These are phyloP conservation scores for Sinodicranocentrus sp. DNA, from an alignment of 2,888 invertebrate species.

Conservation along the genomic window DNA sequence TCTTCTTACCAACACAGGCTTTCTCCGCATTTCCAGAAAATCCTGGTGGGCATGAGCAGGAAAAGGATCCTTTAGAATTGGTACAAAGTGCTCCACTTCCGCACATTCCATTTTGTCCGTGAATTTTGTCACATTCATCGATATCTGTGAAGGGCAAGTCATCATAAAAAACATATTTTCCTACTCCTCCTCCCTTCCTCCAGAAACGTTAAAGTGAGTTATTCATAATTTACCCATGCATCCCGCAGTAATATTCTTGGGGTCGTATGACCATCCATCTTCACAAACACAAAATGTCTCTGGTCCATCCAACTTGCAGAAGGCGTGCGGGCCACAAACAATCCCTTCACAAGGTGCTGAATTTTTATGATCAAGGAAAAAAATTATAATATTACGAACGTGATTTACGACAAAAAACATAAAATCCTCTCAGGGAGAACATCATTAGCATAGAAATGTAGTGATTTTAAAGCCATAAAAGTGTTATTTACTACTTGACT, in stretches of 20 bases:
- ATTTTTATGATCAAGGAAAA: constrained; percentile 24
- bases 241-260: constrained; percentile 91
- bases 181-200: not conserved
- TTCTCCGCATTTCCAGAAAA: constrained; percentile 91
- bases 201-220: not conserved
- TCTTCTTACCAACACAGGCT: constrained; percentile 81
- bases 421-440: too few species aligned
- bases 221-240: constrained; percentile 83
- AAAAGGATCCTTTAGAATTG: constrained; percentile 88
- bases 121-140: constrained; percentile 90
- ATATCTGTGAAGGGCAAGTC: constrained; percentile 82
- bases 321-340: constrained; percentile 90
- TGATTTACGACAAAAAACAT: too few species aligned
- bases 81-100: constrained; percentile 90
- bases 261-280: constrained; percentile 95
- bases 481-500: too few species aligned
- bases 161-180: not conserved
- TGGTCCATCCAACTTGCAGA: constrained; percentile 89
- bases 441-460: too few species aligned
- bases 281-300: constrained; percentile 96
- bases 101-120: constrained; percentile 89
- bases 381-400: not conserved
- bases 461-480: too few species aligned
- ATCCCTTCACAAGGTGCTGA: constrained; percentile 94
- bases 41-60: constrained; percentile 88